A percentile compares a stretch with the other conserved stretches of the same genome.
These are phyloP conservation scores for Aythya baeri DNA, from an alignment of 2,113 vertebrate species.

Conservation along the genomic window DNA sequence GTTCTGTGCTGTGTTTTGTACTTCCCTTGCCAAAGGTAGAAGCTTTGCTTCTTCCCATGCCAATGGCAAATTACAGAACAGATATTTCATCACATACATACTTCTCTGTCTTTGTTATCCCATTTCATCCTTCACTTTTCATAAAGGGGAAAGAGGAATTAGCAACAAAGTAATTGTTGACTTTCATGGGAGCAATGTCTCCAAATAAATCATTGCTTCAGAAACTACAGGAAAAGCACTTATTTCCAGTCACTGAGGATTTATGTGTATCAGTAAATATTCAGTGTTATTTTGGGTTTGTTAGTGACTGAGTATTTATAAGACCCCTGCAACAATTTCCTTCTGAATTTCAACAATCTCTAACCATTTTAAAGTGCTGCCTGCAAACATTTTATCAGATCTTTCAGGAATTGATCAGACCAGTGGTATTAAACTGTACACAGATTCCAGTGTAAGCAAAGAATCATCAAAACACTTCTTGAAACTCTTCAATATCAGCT, in stretches of 20 bases:
- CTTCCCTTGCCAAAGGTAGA: neutral
- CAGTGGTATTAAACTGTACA: neutral
- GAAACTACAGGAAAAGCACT: neutral
- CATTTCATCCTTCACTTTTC: neutral
- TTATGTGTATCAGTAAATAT: neutral
- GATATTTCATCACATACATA: neutral
- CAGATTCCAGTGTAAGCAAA: neutral
- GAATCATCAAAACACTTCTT: neutral
- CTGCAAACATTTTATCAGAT: neutral
- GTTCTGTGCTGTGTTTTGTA: neutral
- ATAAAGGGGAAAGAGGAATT: neutral
- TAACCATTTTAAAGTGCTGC: neutral
- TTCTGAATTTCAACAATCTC: neutral
- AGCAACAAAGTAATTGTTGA: neutral
- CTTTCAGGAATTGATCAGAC: neutral
- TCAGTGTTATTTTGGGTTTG: neutral
- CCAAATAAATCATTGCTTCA: neutral
- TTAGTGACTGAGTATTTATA: neutral
- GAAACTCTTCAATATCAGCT: neutral
- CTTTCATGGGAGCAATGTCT: neutral
- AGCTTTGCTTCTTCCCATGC: neutral
- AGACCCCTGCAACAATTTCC: neutral
- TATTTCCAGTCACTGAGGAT: neutral
- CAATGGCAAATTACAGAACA: neutral
- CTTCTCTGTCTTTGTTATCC: neutral